Conservation (phyloP, 2,113 vertebrate species). For the Cisticola juncidis region DNA sequence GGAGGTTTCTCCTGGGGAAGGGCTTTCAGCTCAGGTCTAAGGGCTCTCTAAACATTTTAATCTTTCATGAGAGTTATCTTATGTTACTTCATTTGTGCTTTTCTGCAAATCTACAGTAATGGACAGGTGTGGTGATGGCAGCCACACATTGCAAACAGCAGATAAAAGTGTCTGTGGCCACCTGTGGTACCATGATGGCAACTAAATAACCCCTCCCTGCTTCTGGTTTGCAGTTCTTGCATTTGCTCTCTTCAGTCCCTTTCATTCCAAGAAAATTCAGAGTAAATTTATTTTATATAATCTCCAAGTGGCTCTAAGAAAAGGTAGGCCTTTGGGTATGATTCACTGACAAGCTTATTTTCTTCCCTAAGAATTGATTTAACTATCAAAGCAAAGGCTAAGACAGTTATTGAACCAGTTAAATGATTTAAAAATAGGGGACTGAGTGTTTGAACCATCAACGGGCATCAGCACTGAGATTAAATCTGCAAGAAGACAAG, state of each 20-base stretch:
- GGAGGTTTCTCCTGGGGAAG: not conserved
- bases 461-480: not conserved
- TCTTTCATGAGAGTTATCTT: not conserved
- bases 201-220: not conserved
- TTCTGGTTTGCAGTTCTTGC: not conserved
- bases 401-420: slow-evolving; percentile 30
- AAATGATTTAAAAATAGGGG: slow-evolving; percentile 16
- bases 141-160: not conserved
- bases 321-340: not conserved
- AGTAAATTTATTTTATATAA: slow-evolving; percentile 31
- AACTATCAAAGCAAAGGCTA: slow-evolving; percentile 52
- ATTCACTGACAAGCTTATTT: slow-evolving; percentile 36
- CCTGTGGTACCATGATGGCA: not conserved
- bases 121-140: not conserved
- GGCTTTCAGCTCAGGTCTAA: not conserved
- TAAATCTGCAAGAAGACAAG: not conserved
- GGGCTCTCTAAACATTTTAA: not conserved
- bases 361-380: slow-evolving; percentile 46
- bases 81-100: not conserved
- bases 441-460: slow-evolving; percentile 13
- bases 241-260: not conserved
- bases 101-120: not conserved
- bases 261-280: not conserved
- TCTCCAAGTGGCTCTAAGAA: not conserved
- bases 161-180: not conserved